Base-by-base conservation (phyloP, 1,140 invertebrate genomes). In the Belonocnema kinseyi region DNA sequence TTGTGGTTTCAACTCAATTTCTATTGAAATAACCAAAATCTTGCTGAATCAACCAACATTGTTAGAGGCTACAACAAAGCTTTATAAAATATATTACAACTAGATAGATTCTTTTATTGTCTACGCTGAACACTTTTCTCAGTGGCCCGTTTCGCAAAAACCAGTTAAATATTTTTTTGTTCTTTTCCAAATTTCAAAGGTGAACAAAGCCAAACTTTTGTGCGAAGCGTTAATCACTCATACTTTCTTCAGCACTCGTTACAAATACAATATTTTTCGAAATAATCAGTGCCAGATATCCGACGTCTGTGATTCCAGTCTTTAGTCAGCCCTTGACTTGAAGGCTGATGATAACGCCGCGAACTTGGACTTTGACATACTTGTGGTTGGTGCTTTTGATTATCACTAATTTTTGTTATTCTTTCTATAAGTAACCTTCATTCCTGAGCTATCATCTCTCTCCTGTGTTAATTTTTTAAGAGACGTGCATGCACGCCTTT, bases 361-460 rank as follows among this genome's bases (percentile, higher is more conserved):
- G 61, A 66, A 66, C 61, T 66, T 66, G 61, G 61, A 66, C 61
- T 66, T 66, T 66, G 61, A 66, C 61, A 66, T 40, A 66, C 61
- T 66, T 66, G 61, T 66, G 61, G 61, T n/a, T 66, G 61, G 40
- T 46, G 61, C 33, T 33, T 26, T 33, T 14, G 14, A 61, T 61
- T 33, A 61, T 61, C 61, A 66, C n/a, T n/a, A 40, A 66, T 66
- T 66, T 46, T 66, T 66, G 26, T 40, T 66, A 13, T 66, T 66
- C 61, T 66, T 66, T 40, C 46, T 40, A 14, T 16, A 16, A n/a
- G 6, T 66, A 66, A 46, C 61, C 61, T 66, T 66, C 61, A 66
- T 14, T 5, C 61, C 26, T 46, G 40, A 46, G 40, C 40, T 46
- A 6, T 46, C 40, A 46, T 46, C 40, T 46, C 40, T 46, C 40